Percentiles rank a stretch among this genome's conserved stretches.
phyloP scores from a whole-genome alignment of 1,140 invertebrate species.

The Drosophila insularis region DNA sequence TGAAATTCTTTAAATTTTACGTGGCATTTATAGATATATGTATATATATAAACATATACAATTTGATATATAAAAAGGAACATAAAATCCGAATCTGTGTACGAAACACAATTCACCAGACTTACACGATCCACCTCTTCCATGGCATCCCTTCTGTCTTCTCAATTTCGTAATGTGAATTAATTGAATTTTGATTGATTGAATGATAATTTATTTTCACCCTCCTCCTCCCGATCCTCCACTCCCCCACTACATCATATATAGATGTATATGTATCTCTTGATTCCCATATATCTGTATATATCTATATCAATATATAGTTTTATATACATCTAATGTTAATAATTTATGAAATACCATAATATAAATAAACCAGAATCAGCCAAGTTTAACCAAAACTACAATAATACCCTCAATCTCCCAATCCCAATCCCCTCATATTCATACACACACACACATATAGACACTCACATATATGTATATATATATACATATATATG shows the following conservation, averaged over 20 bases:
- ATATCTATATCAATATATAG: constrained; percentile 55
- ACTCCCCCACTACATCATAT: neutral
- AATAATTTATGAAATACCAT: constrained; percentile 71
- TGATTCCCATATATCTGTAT: constrained; percentile 56
- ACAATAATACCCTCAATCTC: too few relatives aligned
- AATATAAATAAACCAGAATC: constrained; percentile 13
- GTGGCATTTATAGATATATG: too few relatives aligned
- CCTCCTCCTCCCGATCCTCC: too few relatives aligned
- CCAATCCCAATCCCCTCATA: neutral
- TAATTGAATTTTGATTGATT: constrained; percentile 22
- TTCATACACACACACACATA: constrained; percentile 25
- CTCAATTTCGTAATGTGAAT: neutral
- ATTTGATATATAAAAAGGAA: too few relatives aligned
- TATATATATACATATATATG: constrained; percentile 14
- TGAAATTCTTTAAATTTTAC: too few relatives aligned
- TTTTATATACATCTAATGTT: constrained; percentile 65
- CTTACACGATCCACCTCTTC: neutral
- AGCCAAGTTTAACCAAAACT: constrained; percentile 7
- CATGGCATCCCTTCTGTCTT: neutral
- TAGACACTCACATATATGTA: constrained; percentile 23
- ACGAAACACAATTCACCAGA: too few relatives aligned
- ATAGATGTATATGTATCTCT: constrained; percentile 25
- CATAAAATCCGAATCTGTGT: too few relatives aligned
- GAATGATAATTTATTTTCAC: constrained; percentile 14
- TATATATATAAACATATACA: too few relatives aligned